Conservation (phyloP, 1,140 invertebrate species). For the Helicoverpa armigera region DNA sequence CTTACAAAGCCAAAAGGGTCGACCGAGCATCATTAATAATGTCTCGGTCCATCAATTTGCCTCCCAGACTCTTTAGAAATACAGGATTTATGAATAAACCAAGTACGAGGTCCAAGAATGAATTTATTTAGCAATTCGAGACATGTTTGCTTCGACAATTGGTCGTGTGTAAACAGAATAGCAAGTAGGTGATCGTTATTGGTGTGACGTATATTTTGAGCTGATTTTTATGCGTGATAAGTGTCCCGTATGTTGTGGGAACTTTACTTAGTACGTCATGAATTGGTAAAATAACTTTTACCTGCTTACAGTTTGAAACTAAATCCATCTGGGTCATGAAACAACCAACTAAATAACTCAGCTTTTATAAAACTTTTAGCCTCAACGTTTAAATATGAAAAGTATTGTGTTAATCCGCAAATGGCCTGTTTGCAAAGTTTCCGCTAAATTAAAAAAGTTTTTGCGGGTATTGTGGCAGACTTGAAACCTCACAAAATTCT, state of each 20-base stretch:
- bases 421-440: too few relatives aligned
- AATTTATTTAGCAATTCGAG: conserved; percentile 13
- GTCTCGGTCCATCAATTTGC: background rate
- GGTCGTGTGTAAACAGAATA: background rate
- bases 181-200: conserved; percentile 17
- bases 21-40: background rate
- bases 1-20: background rate
- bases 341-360: too few relatives aligned
- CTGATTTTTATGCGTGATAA: conserved; percentile 17
- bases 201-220: background rate
- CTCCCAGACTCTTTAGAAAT: background rate
- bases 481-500: too few relatives aligned
- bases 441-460: too few relatives aligned
- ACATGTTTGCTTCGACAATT: conserved; percentile 11
- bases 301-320: too few relatives aligned
- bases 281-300: background rate
- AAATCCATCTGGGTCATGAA: too few relatives aligned
- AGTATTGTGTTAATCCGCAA: too few relatives aligned
- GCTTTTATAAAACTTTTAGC: too few relatives aligned
- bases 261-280: background rate
- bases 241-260: conserved; percentile 7
- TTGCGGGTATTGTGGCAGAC: too few relatives aligned
- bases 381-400: too few relatives aligned
- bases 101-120: background rate
- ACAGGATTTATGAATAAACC: conserved; percentile 1